phyloP scores from a whole-genome alignment of 1,140 invertebrate genomes.

The Frieseomelitta varia region DNA sequence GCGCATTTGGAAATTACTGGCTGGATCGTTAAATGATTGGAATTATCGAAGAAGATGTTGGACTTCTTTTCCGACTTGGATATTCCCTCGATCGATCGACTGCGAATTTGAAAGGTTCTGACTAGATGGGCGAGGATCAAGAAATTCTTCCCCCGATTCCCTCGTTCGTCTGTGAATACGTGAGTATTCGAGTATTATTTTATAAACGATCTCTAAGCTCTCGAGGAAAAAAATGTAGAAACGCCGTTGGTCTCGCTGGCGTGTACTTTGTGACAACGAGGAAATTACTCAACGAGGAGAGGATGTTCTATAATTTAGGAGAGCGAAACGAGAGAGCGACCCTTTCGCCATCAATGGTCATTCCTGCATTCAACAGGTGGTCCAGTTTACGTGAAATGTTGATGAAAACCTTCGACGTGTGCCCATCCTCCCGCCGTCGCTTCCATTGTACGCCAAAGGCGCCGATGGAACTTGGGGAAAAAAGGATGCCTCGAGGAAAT shows the following conservation, averaged over 20 bases:
- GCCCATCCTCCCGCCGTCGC: not conserved
- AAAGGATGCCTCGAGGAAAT: slow-evolving; percentile 22
- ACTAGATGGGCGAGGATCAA: not conserved
- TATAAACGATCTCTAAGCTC: too few relatives aligned
- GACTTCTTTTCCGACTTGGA: too few relatives aligned
- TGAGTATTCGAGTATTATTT: not conserved
- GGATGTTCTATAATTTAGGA: slow-evolving; percentile 71
- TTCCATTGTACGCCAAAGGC: slow-evolving; percentile 11
- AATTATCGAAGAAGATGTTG: too few relatives aligned
- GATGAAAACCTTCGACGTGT: slow-evolving; percentile 62
- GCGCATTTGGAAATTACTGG: too few relatives aligned
- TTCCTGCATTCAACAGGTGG: slow-evolving; percentile 73
- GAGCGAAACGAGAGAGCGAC: slow-evolving; percentile 59
- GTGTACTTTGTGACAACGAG: slow-evolving; percentile 55
- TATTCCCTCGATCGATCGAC: not conserved
- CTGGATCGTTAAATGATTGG: too few relatives aligned
- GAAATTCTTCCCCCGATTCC: not conserved
- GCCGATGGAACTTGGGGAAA: slow-evolving; percentile 7
- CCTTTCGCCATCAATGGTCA: slow-evolving; percentile 71
- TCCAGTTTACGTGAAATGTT: slow-evolving; percentile 69
- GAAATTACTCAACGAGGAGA: slow-evolving; percentile 50
- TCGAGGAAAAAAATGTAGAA: not conserved
- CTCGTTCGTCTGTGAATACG: not conserved
- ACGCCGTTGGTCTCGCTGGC: slow-evolving; percentile 28
- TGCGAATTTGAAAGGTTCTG: not conserved